Base-by-base conservation (phyloP, 2,797 vertebrate species). In the Steatocranus sp. region DNA sequence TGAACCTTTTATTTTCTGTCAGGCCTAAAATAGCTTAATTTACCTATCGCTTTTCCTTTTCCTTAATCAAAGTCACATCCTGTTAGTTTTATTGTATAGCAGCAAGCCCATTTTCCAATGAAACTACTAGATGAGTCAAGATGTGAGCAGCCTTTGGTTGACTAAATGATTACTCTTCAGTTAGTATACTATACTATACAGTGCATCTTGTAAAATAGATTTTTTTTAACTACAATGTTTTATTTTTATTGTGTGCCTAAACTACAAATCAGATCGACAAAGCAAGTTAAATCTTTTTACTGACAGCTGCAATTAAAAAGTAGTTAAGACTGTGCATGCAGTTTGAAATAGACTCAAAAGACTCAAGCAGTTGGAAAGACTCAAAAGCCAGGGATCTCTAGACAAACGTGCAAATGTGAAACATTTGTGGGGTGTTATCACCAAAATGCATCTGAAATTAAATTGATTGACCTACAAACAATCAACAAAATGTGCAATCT, bases 51-150 rank as follows among this genome's bases (percentile, higher is more conserved):
- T 82, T 85, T 85, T 87, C 84, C 85, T 87, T 84, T 81, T 78
- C 80, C 70, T 79, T 87, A 81, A 91, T 91, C 88, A 91, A 66
- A 89, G 87, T 74, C 43, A 91, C 90, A 90, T 94, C 87, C 91
- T 91, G 83, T 85, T 79, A 17, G 48, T 23, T 84, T 77, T 49
- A 90, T 86, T 89, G 88, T 86, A 76, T 6, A 58, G 82, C 34
- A 83, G 61, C 2, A n/a, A 79, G 46, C 25, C 46, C 17, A n/a
- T 68, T 43, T 49, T 81, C 78, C 53, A 53, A 38, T 43, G 70
- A 48, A 68, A 77, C 32, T 25, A 8, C 5, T 61, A 50, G 46
- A 76, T n/a, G 74, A 76, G 25, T 56, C 18, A 14, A 20, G 36
- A 61, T 25, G 3, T 2, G 2, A 78, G 2, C 30, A 73, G n/a